A percentile compares a stretch with the other conserved stretches of the same genome.
These are phyloP conservation scores for Callorhinus ursinus DNA, from an alignment of 2,113 vertebrate genomes.

Conservation along the genomic window DNA sequence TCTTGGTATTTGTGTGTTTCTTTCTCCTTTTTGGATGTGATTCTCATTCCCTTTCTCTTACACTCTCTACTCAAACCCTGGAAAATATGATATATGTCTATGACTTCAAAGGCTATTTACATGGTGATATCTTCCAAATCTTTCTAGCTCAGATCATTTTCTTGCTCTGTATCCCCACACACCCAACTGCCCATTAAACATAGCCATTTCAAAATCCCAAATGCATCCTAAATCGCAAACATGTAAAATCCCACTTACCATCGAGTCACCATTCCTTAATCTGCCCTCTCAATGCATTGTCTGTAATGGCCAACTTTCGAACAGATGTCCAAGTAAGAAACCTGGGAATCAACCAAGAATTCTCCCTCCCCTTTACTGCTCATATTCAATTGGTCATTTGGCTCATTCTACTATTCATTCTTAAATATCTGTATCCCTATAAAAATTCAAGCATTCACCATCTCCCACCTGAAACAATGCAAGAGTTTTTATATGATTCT, in stretches of 20 bases:
- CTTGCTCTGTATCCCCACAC: neutral
- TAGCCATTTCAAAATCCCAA: neutral
- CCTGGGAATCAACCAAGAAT: neutral
- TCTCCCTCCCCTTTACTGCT: neutral
- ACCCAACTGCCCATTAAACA: neutral
- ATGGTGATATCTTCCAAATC: neutral
- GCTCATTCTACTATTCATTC: neutral
- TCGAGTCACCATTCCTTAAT: neutral
- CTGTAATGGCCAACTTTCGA: neutral
- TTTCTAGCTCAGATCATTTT: neutral
- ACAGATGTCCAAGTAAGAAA: neutral
- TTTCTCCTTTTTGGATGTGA: neutral
- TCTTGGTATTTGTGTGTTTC: neutral
- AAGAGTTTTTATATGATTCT: neutral
- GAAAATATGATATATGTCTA: neutral
- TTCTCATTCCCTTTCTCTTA: neutral
- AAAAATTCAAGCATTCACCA: slow-evolving; percentile 8
- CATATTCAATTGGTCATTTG: neutral
- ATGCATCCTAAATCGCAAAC: neutral
- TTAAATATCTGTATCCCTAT: neutral
- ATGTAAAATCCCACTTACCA: neutral
- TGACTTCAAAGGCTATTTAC: neutral
- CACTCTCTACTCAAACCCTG: neutral
- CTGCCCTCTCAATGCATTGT: neutral
- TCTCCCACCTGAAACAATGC: neutral